Evolutionary conservation across 2,113 vertebrate genomes (phyloP), one percentile per base, ranked within the genome.

Genomic region (Coptodon rendalli): DNA sequence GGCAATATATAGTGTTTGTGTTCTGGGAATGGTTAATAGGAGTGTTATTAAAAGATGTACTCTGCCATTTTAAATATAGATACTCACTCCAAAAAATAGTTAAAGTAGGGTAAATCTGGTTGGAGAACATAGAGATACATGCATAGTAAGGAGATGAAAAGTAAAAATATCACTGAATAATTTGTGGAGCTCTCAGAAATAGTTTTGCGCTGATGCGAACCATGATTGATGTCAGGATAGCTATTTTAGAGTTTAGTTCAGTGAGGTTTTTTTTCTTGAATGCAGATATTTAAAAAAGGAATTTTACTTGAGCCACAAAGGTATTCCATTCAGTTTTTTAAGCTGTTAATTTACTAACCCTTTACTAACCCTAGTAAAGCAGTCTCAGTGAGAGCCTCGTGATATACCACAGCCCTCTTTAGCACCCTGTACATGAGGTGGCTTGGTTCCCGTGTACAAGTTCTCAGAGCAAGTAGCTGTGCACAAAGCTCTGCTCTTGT

Each of bases 371-470:
- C 6, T 3, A 68, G 61, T 54, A 82, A 81, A 82, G 61, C 40
- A 22, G 29, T 54, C 38, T 80, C 86, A 91, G 87, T 83, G 68
- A 81, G 80, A 85, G 36, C 27, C 59, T 79, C 50, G 11, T 86
- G 71, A 80, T 81, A 82, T 59, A 86, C 87, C 68, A 22, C 16
- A 40, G 61, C 80, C 86, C 82, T 89, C 54, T 48, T 76, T 38
- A 86, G 82, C 91, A 90, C 79, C 80, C 86, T 61, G 82, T 89
- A 91, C 91, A 89, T 54, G 87, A 86, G 85, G 89, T 87, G 91
- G 86, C 89, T 90, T 9, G 59, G 24, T 80, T 89, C 57, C 89
- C 76, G 9, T 61, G 85, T 87, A 81, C 82, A 53, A 63, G 76
- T 71, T 92, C 53, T 89, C 91, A 85, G 87, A 86, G 91, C 89